A percentile compares a stretch with the other conserved stretches of the same genome.
Conservation (phyloP, 2,888 invertebrate species). For the Eilema sororculum region DNA sequence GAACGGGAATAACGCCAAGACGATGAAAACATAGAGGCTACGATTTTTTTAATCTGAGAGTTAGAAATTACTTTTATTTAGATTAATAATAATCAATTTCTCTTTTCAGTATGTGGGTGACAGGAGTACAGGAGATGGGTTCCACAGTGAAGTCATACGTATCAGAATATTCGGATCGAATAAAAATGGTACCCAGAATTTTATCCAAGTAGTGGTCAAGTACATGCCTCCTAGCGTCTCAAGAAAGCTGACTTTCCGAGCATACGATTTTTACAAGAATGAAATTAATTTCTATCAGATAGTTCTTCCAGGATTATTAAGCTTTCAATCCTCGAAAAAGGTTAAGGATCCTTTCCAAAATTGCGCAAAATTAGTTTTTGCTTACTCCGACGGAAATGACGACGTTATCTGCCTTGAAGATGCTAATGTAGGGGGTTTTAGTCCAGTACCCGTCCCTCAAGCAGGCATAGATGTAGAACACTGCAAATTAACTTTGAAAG, state of each 20-base stretch:
- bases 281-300: constrained; percentile 89
- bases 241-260: constrained; percentile 88
- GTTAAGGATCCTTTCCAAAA: constrained; percentile 82
- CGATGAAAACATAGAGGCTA: no score
- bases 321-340: constrained; percentile 74
- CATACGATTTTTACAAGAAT: constrained; percentile 90
- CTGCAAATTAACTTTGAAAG: constrained; percentile 80
- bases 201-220: constrained; percentile 88
- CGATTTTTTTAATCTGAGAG: no score
- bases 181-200: constrained; percentile 54
- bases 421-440: constrained; percentile 77
- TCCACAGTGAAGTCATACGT: constrained; percentile 89
- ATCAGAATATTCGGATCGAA: constrained; percentile 85
- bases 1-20: no score
- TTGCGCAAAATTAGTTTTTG: constrained; percentile 79
- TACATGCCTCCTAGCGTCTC: constrained; percentile 88
- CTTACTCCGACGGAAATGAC: constrained; percentile 82
- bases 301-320: constrained; percentile 78
- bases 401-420: constrained; percentile 88
- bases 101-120: constrained; percentile 75
- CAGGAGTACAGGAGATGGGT: constrained; percentile 90
- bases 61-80: not conserved
- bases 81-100: constrained; percentile 3
- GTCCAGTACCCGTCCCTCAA: constrained; percentile 73
- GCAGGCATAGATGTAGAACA: constrained; percentile 84